phyloP scores from a whole-genome alignment of 2,113 vertebrate genomes.

The Tonatia bakeri region DNA sequence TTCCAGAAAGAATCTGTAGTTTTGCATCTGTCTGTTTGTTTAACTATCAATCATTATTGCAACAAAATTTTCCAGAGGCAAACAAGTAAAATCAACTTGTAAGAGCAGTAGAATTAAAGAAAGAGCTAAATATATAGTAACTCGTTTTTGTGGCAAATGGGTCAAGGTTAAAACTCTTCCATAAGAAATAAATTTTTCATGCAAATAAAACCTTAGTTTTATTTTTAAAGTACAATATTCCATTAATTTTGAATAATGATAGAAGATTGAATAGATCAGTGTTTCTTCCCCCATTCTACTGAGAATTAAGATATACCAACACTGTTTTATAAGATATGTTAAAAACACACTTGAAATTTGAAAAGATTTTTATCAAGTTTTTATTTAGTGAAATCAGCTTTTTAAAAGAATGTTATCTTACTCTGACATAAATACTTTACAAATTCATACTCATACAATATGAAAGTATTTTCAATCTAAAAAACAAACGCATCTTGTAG shows the following conservation, averaged over 20 bases:
- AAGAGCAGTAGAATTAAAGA: neutral
- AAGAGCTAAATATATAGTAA: neutral
- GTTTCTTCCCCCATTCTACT: neutral
- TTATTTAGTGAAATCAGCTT: conserved; percentile 16
- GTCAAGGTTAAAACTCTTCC: neutral
- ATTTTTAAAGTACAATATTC: conserved; percentile 22
- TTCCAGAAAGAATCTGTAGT: neutral
- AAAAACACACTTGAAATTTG: neutral
- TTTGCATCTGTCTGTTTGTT: neutral
- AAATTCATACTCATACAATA: neutral
- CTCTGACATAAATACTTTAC: neutral
- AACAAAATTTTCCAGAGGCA: neutral
- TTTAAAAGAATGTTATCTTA: conserved; percentile 1
- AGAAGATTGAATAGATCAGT: neutral
- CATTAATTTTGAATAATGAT: conserved; percentile 37
- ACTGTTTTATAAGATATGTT: neutral
- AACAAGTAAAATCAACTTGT: neutral
- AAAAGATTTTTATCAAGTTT: conserved; percentile 1
- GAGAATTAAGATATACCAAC: neutral
- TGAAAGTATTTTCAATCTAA: conserved; percentile 7
- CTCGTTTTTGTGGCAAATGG: neutral
- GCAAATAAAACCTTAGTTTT: conserved; percentile 12
- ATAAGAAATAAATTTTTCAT: conserved; percentile 12
- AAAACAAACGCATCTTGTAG: neutral
- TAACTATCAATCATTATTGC: neutral